phyloP scores from a whole-genome alignment of 2,888 invertebrate species.

The Taenaris catops region DNA sequence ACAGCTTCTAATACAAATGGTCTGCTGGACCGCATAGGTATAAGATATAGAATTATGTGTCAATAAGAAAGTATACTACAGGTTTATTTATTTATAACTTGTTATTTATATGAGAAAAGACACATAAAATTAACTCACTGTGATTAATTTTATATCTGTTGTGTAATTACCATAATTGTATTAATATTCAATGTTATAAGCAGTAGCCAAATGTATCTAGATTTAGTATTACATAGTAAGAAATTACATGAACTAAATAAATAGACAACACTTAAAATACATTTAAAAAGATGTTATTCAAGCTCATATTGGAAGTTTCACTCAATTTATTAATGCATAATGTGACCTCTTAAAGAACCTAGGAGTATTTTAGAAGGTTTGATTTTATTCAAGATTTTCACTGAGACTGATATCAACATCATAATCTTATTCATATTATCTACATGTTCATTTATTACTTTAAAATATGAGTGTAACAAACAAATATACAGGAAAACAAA shows the following conservation, averaged over 20 bases:
- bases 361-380: slow-evolving; percentile 5
- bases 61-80: no score
- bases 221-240: background rate
- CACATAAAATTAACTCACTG: no score
- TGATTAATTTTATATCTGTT: no score
- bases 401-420: background rate
- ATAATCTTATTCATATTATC: background rate
- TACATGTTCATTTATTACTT: no score
- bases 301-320: slow-evolving; percentile 4
- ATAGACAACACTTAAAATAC: background rate
- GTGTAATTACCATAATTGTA: background rate
- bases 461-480: no score
- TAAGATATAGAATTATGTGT: no score
- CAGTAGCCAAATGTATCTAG: slow-evolving; percentile 20
- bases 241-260: background rate
- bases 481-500: no score
- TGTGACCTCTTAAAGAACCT: slow-evolving; percentile 4
- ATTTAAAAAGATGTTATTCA: background rate
- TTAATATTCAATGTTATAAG: slow-evolving; percentile 7
- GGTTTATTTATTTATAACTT: no score
- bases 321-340: slow-evolving; percentile 1
- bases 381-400: slow-evolving; percentile 2
- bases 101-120: no score
- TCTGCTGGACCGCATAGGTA: slow-evolving; percentile 2
- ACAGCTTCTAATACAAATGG: slow-evolving; percentile 12